Percentiles rank a stretch among this genome's conserved stretches.
Evolutionary conservation across 1,140 invertebrate genomes (phyloP).

Genomic region (Heliconius himera): DNA sequence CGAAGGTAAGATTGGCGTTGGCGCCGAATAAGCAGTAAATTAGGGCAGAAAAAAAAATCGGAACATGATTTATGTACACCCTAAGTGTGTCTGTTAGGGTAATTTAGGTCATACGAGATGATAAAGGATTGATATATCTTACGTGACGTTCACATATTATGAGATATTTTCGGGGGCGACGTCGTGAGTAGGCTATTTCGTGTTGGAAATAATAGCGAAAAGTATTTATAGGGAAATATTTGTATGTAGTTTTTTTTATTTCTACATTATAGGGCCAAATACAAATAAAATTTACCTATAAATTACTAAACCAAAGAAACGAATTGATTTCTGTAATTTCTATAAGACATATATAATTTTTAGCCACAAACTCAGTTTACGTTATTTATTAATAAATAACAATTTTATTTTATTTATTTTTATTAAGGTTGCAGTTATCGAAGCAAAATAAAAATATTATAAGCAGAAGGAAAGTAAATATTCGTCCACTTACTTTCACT

Average conservation of each 20-base stretch:
- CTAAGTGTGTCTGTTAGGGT: slow-evolving; percentile 22
- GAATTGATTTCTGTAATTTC: no score
- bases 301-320: no score
- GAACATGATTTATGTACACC: slow-evolving; percentile 21
- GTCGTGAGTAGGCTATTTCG: background rate
- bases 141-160: slow-evolving; percentile 9
- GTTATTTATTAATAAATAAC: no score
- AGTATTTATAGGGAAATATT: background rate
- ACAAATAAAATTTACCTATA: no score
- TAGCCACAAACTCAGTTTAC: no score
- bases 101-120: slow-evolving; percentile 23
- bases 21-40: slow-evolving; percentile 26
- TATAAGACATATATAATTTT: no score
- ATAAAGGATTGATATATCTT: slow-evolving; percentile 24
- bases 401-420: no score
- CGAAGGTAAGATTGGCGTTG: slow-evolving; percentile 27
- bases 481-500: no score
- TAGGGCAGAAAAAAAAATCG: slow-evolving; percentile 16
- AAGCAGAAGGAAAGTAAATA: background rate
- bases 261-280: no score
- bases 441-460: background rate
- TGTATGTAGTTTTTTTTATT: no score
- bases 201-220: background rate
- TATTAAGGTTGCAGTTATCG: no score
- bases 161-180: background rate